Percentiles rank a stretch among this genome's conserved stretches.
Evolutionary conservation across 2,113 vertebrate species (phyloP).

Genomic region (Melierax canorus): DNA sequence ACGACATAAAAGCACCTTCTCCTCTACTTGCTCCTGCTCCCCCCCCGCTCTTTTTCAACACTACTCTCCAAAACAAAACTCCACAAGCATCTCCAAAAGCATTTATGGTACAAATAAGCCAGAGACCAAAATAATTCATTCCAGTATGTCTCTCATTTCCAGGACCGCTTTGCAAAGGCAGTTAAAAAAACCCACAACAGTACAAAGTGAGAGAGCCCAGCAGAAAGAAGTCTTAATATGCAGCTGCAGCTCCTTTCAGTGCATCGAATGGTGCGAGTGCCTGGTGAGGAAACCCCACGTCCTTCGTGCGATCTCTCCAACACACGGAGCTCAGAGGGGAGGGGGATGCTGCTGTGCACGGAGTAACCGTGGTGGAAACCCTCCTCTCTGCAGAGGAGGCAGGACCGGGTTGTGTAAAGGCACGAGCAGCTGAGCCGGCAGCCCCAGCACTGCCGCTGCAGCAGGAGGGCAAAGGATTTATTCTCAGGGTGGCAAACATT

Average conservation of each 20-base stretch:
- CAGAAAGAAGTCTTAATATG: not conserved
- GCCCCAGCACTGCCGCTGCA: not conserved
- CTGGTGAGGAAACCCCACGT: not conserved
- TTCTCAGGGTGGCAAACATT: not conserved
- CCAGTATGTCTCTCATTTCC: not conserved
- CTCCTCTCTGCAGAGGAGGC: not conserved
- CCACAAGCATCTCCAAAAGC: not conserved
- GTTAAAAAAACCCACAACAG: not conserved
- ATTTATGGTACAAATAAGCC: not conserved
- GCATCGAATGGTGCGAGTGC: rapidly evolving
- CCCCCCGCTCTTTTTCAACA: not conserved
- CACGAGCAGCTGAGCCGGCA: rapidly evolving
- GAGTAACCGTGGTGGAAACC: not conserved
- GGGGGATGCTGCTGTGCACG: not conserved
- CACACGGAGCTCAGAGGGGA: not conserved
- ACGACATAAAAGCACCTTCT: not conserved
- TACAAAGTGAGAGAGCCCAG: not conserved
- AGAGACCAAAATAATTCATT: not conserved
- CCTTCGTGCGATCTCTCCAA: not conserved
- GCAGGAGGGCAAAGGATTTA: not conserved
- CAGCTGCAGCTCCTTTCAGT: not conserved
- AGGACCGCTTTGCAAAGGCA: not conserved
- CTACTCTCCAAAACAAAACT: not conserved
- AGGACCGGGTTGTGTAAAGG: not conserved
- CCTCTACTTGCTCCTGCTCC: not conserved